A percentile compares a stretch with the other conserved stretches of the same genome.
Conservation (phyloP, 35 echinoderm and acorn worm genomes). For the Holothuria glaberrima region DNA sequence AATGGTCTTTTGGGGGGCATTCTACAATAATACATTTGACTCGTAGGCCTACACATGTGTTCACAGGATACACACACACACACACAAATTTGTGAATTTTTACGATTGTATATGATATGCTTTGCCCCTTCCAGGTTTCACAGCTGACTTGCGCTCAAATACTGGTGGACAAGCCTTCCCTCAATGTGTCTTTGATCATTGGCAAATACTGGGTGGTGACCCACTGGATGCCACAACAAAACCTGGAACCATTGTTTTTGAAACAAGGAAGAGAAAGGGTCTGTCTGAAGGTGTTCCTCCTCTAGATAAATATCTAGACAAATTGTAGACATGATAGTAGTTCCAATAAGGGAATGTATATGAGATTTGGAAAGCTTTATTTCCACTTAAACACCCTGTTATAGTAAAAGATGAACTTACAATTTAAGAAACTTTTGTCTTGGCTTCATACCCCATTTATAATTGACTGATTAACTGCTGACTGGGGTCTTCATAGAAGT, state of each 20-base stretch:
- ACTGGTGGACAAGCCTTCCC: conserved; percentile 98
- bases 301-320: conserved; percentile 94
- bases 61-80: too few relatives aligned
- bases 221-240: conserved; percentile 57
- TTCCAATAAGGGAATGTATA: too few relatives aligned
- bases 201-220: conserved; percentile 79
- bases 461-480: background rate
- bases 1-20: too few relatives aligned
- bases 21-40: too few relatives aligned
- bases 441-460: background rate
- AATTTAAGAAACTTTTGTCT: too few relatives aligned
- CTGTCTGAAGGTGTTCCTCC: conserved; percentile 71
- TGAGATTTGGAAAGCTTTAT: too few relatives aligned
- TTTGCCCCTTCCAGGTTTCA: conserved; percentile 77
- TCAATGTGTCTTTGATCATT: conserved; percentile 99
- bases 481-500: background rate
- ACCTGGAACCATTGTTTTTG: conserved; percentile 53
- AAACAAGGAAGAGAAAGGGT: conserved; percentile 87
- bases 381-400: too few relatives aligned
- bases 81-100: too few relatives aligned
- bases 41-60: too few relatives aligned
- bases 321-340: conserved; percentile 66
- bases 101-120: too few relatives aligned
- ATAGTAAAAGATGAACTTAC: too few relatives aligned
- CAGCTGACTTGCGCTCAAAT: conserved; percentile 90